These are phyloP conservation scores for Chlorodrepanis virens DNA, from an alignment of 2,113 vertebrate genomes.

Conservation along the genomic window DNA sequence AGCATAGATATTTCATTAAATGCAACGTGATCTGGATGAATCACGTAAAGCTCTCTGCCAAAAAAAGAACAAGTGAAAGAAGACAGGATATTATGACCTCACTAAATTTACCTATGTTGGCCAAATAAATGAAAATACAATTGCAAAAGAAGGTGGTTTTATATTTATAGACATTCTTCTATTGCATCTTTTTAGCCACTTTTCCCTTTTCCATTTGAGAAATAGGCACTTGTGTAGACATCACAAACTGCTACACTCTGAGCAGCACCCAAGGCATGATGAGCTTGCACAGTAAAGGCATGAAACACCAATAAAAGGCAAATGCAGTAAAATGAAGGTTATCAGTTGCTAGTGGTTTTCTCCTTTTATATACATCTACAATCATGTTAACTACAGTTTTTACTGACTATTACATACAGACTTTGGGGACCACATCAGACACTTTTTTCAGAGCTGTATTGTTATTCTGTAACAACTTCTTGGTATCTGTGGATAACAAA, in stretches of 20 bases:
- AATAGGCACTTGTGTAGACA: not conserved
- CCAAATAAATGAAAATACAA: not conserved
- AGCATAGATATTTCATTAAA: not conserved
- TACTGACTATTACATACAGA: not conserved
- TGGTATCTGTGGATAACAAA: not conserved
- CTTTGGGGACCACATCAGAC: not conserved
- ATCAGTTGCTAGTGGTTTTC: not conserved
- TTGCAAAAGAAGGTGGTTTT: not conserved
- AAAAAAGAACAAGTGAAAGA: not conserved
- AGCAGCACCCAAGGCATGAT: not conserved
- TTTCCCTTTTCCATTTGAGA: not conserved
- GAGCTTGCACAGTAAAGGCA: not conserved
- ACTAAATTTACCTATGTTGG: not conserved
- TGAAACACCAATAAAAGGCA: rapidly evolving
- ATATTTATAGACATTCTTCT: not conserved
- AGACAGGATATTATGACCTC: not conserved
- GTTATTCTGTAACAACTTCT: not conserved
- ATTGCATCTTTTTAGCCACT: not conserved
- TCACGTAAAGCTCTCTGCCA: not conserved
- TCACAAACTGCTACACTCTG: not conserved
- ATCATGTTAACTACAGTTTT: not conserved
- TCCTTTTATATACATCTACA: not conserved
- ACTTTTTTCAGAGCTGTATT: not conserved
- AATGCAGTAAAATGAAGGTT: not conserved
- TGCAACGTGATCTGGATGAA: not conserved